Percentiles rank a stretch among this genome's conserved stretches.
phyloP scores from a whole-genome alignment of 2,888 invertebrate genomes.

The Lottia gigantea region DNA sequence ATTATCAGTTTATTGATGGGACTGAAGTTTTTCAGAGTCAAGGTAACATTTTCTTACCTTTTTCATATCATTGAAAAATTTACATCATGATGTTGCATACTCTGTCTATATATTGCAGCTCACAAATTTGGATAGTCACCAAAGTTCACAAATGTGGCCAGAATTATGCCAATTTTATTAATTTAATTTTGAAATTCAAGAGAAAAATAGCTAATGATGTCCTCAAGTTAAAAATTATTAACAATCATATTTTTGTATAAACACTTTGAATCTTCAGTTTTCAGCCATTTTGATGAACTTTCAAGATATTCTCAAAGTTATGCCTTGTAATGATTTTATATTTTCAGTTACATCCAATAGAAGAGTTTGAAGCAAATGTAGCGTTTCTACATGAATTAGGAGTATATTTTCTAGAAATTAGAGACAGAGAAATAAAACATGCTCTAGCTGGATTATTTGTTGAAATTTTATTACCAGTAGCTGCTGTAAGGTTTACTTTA shows the following conservation, averaged over 20 bases:
- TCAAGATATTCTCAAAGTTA: too few species aligned
- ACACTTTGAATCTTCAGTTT: too few species aligned
- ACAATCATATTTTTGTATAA: too few species aligned
- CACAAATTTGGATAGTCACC: too few species aligned
- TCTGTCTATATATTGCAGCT: too few species aligned
- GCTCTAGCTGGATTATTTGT: constrained; percentile 98
- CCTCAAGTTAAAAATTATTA: too few species aligned
- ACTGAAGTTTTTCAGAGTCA: constrained; percentile 96
- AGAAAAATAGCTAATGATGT: too few species aligned
- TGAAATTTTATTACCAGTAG: constrained; percentile 97
- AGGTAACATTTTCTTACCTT: constrained; percentile 69
- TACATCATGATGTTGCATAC: background rate
- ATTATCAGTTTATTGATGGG: constrained; percentile 98
- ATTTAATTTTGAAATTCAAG: too few species aligned
- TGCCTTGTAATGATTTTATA: background rate
- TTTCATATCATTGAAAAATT: too few species aligned
- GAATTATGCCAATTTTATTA: too few species aligned
- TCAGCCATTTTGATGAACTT: too few species aligned
- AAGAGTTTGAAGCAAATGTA: constrained; percentile 98
- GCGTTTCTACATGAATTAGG: constrained; percentile 99
- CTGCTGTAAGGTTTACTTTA: constrained; percentile 79
- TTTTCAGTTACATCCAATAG: constrained; percentile 94
- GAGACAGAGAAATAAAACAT: constrained; percentile 97
- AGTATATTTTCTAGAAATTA: constrained; percentile 96
- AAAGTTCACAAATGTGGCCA: too few species aligned